phyloP scores from a whole-genome alignment of 2,797 vertebrate species.

The Threskiornis aethiopicus region DNA sequence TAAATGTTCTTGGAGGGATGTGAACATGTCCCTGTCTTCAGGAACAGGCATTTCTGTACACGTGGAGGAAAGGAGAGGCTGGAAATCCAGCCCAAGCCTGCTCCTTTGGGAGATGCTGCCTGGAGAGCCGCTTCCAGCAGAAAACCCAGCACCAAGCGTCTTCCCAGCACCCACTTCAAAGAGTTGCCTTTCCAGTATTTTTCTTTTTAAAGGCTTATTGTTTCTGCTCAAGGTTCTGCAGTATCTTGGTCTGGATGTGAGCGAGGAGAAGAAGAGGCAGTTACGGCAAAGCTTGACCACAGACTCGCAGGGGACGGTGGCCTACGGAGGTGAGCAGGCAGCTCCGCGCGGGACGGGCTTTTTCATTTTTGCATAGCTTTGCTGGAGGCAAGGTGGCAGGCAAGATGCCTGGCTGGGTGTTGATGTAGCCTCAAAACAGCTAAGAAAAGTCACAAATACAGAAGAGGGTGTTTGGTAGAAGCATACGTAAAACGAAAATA shows the following conservation, averaged over 20 bases:
- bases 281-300: constrained; percentile 81
- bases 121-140: neutral
- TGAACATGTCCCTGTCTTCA: neutral
- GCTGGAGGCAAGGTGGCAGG: neutral
- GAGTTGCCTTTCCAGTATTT: neutral
- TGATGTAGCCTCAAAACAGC: neutral
- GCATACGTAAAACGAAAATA: neutral
- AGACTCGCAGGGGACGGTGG: constrained; percentile 88
- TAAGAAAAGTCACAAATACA: neutral
- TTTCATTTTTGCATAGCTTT: constrained; percentile 26
- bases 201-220: neutral
- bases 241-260: constrained; percentile 85
- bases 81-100: neutral
- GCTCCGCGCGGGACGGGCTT: neutral
- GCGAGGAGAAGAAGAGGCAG: constrained; percentile 83
- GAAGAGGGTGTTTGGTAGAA: neutral
- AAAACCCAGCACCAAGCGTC: neutral
- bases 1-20: neutral
- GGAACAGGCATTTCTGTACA: neutral
- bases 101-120: neutral
- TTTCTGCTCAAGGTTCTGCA: constrained; percentile 80
- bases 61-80: neutral
- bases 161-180: neutral
- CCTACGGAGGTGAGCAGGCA: constrained; percentile 84
- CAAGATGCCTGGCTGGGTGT: neutral